Percentiles rank a stretch among this genome's conserved stretches.
Conservation (phyloP, 2,797 vertebrate species). For the Eleutherodactylus coqui region DNA sequence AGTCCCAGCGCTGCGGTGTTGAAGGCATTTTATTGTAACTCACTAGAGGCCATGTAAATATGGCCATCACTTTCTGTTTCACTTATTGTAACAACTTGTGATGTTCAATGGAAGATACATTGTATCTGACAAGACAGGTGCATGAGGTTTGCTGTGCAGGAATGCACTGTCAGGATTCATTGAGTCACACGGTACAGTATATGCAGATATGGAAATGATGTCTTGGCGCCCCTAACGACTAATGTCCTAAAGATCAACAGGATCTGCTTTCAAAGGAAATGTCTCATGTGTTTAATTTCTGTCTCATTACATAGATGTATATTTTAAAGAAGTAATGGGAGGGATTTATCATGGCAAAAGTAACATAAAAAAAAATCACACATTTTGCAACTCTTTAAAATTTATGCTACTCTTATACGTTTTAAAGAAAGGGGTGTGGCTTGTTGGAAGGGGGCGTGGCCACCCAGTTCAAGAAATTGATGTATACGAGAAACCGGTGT, state of each 20-base stretch:
- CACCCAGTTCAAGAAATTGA: no score
- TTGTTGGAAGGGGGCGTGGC: no score
- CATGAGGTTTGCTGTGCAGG: not conserved
- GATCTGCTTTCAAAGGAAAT: not conserved
- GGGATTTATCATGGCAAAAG: no score
- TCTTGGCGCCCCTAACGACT: not conserved
- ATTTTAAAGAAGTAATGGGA: no score
- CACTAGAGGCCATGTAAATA: not conserved
- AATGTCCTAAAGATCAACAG: not conserved
- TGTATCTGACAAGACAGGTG: slow-evolving; percentile 17
- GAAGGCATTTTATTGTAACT: not conserved
- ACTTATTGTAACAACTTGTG: not conserved
- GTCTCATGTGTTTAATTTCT: not conserved
- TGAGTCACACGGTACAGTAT: not conserved
- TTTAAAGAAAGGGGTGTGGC: no score
- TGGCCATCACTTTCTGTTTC: not conserved
- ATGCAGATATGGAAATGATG: not conserved
- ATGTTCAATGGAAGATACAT: not conserved
- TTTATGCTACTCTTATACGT: no score
- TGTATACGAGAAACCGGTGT: no score
- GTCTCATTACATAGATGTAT: no score
- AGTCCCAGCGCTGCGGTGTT: not conserved
- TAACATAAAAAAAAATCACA: no score
- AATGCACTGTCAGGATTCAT: not conserved
- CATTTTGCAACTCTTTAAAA: no score